Conservation (phyloP, 1,140 invertebrate species). For the Rhopalosiphum padi region DNA sequence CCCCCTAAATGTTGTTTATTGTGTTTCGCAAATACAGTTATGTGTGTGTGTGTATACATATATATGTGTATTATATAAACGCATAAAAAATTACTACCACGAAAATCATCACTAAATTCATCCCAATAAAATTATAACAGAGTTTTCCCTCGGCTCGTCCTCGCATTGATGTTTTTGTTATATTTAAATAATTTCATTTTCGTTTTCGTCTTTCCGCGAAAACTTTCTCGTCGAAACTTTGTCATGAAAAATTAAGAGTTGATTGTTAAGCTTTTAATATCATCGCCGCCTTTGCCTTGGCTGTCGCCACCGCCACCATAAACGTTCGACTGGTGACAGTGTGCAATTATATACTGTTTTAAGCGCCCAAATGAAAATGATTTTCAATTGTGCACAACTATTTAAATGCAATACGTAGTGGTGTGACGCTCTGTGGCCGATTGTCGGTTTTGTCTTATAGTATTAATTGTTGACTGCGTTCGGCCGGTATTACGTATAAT, state of each 20-base stretch:
- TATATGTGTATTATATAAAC: background rate
- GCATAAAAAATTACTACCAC: background rate
- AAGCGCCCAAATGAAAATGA: background rate
- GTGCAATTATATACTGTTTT: background rate
- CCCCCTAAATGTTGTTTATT: background rate
- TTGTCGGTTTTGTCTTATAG: background rate
- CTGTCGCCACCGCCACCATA: background rate
- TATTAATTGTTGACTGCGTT: too few relatives aligned
- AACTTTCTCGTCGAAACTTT: slow-evolving; percentile 7
- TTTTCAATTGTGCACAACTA: background rate
- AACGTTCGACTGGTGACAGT: background rate
- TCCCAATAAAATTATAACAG: background rate
- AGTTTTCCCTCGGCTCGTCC: background rate
- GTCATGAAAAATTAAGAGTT: slow-evolving; percentile 8
- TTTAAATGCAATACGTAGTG: background rate
- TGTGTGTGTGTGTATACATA: background rate
- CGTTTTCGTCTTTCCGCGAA: background rate
- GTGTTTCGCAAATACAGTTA: background rate
- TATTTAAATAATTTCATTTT: slow-evolving; percentile 6
- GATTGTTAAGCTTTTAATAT: slow-evolving; percentile 23
- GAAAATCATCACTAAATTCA: background rate
- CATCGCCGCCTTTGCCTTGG: background rate
- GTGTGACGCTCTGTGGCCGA: background rate
- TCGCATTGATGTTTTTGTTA: background rate
- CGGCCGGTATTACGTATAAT: too few relatives aligned